These are phyloP conservation scores for Stomatorhinus ivindoensis DNA, from an alignment of 2,113 vertebrate genomes.

Conservation along the genomic window DNA sequence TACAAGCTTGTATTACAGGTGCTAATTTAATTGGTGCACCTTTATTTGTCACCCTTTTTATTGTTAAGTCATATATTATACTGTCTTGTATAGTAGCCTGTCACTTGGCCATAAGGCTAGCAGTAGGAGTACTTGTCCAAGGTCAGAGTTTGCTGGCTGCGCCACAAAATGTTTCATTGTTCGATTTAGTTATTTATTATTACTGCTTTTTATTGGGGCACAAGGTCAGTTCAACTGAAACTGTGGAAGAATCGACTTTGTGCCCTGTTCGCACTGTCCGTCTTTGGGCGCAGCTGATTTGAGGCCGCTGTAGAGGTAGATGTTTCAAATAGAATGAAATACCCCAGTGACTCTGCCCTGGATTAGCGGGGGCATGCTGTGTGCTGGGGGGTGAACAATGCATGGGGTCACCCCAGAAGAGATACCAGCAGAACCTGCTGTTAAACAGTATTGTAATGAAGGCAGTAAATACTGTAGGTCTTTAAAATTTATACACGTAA, in stretches of 20 bases:
- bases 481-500: background rate
- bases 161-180: background rate
- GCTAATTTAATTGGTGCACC: background rate
- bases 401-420: background rate
- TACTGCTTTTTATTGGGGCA: background rate
- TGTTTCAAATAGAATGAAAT: background rate
- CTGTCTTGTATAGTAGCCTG: background rate
- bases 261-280: background rate
- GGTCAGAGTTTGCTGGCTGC: background rate
- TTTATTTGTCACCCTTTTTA: background rate
- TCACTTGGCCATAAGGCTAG: background rate
- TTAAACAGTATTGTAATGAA: background rate
- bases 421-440: background rate
- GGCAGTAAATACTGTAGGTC: background rate
- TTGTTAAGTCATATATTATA: background rate
- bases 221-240: background rate
- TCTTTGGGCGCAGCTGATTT: background rate
- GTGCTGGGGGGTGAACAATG: background rate
- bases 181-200: background rate
- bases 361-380: background rate
- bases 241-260: background rate
- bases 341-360: background rate
- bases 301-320: background rate
- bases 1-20: background rate
- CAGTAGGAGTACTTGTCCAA: background rate